Conservation (phyloP, 2,888 invertebrate genomes). For the Phengaris arion region DNA sequence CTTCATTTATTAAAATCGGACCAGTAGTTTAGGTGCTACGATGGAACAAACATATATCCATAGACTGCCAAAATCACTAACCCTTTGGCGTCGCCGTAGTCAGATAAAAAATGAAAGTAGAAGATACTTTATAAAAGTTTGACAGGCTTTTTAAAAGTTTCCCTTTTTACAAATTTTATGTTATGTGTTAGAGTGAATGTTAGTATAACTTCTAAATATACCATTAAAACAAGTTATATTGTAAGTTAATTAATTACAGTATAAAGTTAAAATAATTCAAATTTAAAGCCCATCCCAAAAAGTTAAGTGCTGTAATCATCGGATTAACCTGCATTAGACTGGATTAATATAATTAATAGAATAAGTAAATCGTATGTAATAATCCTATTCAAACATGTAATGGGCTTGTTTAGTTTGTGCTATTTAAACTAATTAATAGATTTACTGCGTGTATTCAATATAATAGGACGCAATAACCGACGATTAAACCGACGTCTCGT, state of each 20-base stretch:
- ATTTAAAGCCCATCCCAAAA: neutral
- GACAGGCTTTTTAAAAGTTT: too few species aligned
- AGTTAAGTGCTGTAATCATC: neutral
- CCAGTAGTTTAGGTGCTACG: too few species aligned
- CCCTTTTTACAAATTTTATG: too few species aligned
- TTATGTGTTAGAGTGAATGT: too few species aligned
- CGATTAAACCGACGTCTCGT: neutral
- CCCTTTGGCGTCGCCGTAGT: too few species aligned
- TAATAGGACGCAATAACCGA: slow-evolving; percentile 11
- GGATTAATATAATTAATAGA: slow-evolving; percentile 12
- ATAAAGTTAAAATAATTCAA: neutral
- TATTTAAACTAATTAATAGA: slow-evolving; percentile 31
- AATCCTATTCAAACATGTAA: slow-evolving; percentile 14
- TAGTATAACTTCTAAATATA: too few species aligned
- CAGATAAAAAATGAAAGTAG: too few species aligned
- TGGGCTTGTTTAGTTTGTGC: slow-evolving; percentile 22
- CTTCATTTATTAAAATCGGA: too few species aligned
- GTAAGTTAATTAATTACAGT: neutral
- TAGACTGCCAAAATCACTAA: too few species aligned
- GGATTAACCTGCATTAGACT: neutral
- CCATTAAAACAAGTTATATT: too few species aligned
- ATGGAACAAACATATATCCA: too few species aligned
- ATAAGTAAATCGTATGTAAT: slow-evolving; percentile 6
- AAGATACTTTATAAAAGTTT: too few species aligned
- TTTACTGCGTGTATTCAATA: slow-evolving; percentile 30